These are phyloP conservation scores for Hydroisotoma schaefferi DNA, from an alignment of 2,888 invertebrate species.

Conservation along the genomic window DNA sequence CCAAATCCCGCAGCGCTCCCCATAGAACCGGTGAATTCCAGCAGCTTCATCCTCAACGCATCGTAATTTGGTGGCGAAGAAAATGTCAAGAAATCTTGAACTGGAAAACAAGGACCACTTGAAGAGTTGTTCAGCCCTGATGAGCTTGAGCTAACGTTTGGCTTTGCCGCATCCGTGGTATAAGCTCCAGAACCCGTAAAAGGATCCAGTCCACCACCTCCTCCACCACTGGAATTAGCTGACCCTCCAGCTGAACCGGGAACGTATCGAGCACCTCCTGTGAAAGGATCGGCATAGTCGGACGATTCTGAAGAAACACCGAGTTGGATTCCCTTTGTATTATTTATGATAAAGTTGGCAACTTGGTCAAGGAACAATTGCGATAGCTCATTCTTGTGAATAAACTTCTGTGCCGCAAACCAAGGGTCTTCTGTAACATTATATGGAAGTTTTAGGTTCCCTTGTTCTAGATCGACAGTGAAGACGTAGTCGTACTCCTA, in stretches of 20 bases:
- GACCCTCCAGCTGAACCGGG: slow-evolving; percentile 54
- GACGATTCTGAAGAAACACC: slow-evolving; percentile 24
- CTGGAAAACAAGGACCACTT: slow-evolving; percentile 50
- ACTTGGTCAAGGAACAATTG: slow-evolving; percentile 83
- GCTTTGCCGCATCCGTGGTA: slow-evolving; percentile 41
- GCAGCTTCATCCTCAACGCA: slow-evolving; percentile 52
- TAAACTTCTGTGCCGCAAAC: slow-evolving; percentile 83
- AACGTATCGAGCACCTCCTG: slow-evolving; percentile 66
- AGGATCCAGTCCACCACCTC: slow-evolving; percentile 54
- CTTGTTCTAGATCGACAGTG: slow-evolving; percentile 85
- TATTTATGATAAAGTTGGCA: slow-evolving; percentile 85
- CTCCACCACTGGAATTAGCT: slow-evolving; percentile 30
- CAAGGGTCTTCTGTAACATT: slow-evolving; percentile 89
- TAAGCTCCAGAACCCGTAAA: slow-evolving; percentile 55
- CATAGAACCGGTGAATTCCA: slow-evolving; percentile 44
- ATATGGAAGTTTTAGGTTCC: slow-evolving; percentile 84
- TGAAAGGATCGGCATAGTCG: slow-evolving; percentile 59
- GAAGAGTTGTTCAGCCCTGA: slow-evolving; percentile 40
- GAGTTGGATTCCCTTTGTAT: slow-evolving; percentile 60
- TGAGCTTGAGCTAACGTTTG: not conserved
- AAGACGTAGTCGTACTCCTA: slow-evolving; percentile 91
- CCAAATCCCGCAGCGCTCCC: slow-evolving; percentile 18
- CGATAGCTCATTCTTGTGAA: slow-evolving; percentile 76
- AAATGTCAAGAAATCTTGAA: slow-evolving; percentile 52
- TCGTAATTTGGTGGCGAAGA: slow-evolving; percentile 49